Evolutionary conservation across 2,888 invertebrate genomes (phyloP).

Genomic region (Poecilobothrus nobilitatus): DNA sequence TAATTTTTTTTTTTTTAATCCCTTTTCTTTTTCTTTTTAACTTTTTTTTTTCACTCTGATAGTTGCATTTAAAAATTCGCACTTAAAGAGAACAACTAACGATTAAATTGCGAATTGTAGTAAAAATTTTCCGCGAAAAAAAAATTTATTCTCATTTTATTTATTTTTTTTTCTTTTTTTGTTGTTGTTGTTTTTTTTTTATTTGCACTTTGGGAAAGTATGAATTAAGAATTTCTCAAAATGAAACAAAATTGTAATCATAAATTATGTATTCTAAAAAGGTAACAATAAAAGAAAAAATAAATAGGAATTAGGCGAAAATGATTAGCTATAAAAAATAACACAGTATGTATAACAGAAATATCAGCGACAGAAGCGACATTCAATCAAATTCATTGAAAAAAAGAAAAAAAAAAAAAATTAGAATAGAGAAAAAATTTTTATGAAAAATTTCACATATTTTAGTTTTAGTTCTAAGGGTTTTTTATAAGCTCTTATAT

Average conservation of each 20-base stretch:
- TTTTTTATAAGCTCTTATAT: too few species aligned
- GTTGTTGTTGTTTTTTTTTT: neutral
- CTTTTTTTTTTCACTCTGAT: too few species aligned
- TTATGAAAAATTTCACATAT: too few species aligned
- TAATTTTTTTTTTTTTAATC: too few species aligned
- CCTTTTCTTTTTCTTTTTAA: too few species aligned
- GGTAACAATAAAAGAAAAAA: neutral
- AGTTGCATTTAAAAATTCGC: too few species aligned
- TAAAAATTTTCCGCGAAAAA: neutral
- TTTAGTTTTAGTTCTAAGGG: too few species aligned
- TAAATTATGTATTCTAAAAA: neutral
- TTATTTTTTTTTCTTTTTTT: neutral
- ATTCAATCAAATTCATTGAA: neutral
- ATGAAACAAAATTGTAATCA: neutral
- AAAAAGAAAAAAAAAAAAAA: neutral
- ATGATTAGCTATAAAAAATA: neutral
- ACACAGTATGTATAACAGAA: neutral
- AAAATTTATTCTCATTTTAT: neutral
- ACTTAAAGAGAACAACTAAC: too few species aligned
- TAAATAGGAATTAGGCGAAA: neutral
- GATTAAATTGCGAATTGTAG: neutral
- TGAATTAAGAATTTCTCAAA: constrained; percentile 4
- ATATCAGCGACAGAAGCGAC: neutral
- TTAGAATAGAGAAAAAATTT: neutral
- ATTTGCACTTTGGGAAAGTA: neutral